These are phyloP conservation scores for Heliconius eleuchia DNA, from an alignment of 1,140 invertebrate genomes.

Conservation along the genomic window DNA sequence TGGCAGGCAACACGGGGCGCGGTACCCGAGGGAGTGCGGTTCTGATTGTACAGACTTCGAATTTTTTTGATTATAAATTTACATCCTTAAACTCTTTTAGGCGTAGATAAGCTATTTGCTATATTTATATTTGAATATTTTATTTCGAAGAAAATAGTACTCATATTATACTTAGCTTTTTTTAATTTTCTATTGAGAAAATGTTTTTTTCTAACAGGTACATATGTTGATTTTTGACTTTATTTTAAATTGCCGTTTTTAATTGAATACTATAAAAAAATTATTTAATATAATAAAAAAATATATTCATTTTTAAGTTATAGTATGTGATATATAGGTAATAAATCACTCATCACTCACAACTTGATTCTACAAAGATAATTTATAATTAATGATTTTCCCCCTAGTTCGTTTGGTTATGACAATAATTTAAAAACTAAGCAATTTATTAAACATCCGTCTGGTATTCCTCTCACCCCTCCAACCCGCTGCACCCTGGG, in stretches of 20 bases:
- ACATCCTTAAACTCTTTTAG: conserved; percentile 9
- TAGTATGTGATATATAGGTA: not conserved
- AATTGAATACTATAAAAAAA: too few species aligned
- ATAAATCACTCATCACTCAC: not conserved
- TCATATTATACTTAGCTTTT: not conserved
- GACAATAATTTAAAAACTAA: conserved; percentile 14
- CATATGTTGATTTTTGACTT: too few species aligned
- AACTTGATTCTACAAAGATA: not conserved
- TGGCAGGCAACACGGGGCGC: conserved; percentile 9
- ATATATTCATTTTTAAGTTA: not conserved
- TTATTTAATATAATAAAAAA: too few species aligned
- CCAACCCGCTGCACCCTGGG: conserved; percentile 2
- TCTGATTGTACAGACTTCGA: not conserved
- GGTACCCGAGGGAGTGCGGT: conserved; percentile 5
- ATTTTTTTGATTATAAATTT: conserved; percentile 13
- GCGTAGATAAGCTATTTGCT: not conserved
- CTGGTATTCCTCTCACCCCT: conserved; percentile 2
- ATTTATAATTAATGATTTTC: not conserved
- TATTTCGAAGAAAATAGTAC: not conserved
- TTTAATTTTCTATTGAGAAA: not conserved
- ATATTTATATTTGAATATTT: not conserved
- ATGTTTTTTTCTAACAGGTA: not conserved
- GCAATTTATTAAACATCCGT: conserved; percentile 13
- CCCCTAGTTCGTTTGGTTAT: not conserved
- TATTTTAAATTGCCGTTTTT: too few species aligned